Base-by-base conservation (phyloP, 2,113 vertebrate species). In the Pelvicachromis taeniatus region DNA sequence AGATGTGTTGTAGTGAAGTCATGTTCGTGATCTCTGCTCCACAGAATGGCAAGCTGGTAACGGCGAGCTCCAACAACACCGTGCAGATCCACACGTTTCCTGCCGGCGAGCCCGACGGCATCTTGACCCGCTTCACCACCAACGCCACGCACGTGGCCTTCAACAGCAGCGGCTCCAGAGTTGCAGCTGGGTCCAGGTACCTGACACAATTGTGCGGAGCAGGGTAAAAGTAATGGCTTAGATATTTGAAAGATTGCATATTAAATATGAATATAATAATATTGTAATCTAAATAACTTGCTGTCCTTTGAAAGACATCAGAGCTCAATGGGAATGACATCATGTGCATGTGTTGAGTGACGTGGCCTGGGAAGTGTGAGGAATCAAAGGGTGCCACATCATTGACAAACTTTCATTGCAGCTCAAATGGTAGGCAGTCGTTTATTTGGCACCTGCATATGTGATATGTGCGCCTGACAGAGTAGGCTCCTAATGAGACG, bases 51-150 rank as follows among this genome's bases (percentile, higher is more conserved):
- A 98, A 92, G 85, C 89, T 99, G 90, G 95, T 99, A 80, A 98
- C 98, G 2, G 97, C 98, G 1, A 96, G 95, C 50, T 99, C 97
- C 13, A 99, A 97, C 94, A 99, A 99, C 86, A 96, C 97, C 0
- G 93, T 99, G 79, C 98, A 99, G 95, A 93, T 98, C 11, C 97
- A 99, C 91, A 98, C 98, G 0, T 99, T 99, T 78, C 99, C 99
- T 0, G 97, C 98, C 5, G 99, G 99, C 10, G 95, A 95, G 68
- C 98, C 98, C 0, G 98, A 99, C 58, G 99, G 98, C 21, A 98
- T 99, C 91, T 93, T 99, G 73, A 99, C 99, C 4, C 97, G 99
- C 17, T 99, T 99, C 93, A 99, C 98, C 63, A 97, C 93, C 79
- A 97, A 96, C 16, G 97, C 96, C 90, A 98, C 97, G 65, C 99